phyloP scores from a whole-genome alignment of 2,113 vertebrate genomes.

The Myrmophylax atrothorax region DNA sequence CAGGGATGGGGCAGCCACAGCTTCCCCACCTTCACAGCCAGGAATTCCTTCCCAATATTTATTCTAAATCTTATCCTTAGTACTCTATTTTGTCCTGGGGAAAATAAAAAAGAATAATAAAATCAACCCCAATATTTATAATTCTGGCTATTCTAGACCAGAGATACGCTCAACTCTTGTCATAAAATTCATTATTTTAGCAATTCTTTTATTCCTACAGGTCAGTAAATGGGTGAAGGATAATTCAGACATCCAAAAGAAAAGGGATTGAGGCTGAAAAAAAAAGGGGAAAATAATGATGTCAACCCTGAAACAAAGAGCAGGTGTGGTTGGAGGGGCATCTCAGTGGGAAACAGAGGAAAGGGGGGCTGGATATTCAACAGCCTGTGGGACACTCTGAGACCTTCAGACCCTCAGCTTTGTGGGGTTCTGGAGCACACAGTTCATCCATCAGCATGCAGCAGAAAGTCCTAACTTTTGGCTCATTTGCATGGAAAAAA shows the following conservation, averaged over 20 bases:
- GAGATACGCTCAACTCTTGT: background rate
- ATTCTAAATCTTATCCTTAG: background rate
- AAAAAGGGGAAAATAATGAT: background rate
- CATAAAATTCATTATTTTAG: background rate
- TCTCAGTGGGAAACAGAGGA: background rate
- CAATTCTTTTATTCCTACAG: background rate
- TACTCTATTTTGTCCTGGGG: background rate
- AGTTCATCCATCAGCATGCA: background rate
- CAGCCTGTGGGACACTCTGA: background rate
- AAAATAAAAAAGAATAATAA: background rate
- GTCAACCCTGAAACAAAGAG: background rate
- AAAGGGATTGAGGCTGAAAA: background rate
- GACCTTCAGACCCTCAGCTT: background rate
- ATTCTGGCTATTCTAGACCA: background rate
- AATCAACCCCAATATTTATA: background rate
- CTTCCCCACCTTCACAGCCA: rapidly evolving
- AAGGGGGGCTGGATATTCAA: background rate
- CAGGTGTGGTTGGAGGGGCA: background rate
- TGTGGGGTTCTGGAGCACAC: background rate
- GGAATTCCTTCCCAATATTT: background rate
- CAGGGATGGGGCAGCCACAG: background rate
- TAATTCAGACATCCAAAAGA: background rate
- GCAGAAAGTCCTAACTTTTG: slow-evolving; percentile 37
- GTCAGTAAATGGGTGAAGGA: background rate
- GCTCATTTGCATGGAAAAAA: slow-evolving; percentile 63